phyloP scores from a whole-genome alignment of 2,888 invertebrate genomes.

The Melangyna quadrimaculata region DNA sequence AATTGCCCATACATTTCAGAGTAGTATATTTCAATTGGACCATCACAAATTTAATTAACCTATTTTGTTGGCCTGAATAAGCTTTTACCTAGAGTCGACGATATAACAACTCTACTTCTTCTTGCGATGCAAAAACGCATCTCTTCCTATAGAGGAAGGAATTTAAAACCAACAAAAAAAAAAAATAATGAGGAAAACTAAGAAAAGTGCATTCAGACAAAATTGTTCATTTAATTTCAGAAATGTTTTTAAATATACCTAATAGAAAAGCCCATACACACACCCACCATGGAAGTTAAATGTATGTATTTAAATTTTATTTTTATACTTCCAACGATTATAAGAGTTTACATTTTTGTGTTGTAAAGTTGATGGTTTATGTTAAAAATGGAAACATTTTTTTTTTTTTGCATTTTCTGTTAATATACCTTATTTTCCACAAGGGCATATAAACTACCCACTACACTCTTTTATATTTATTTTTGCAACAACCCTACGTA shows the following conservation, averaged over 20 bases:
- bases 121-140: slow-evolving; percentile 4
- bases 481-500: background rate
- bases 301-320: background rate
- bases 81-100: background rate
- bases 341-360: background rate
- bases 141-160: background rate
- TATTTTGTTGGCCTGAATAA: slow-evolving; percentile 23
- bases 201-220: slow-evolving; percentile 9
- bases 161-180: background rate
- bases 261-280: background rate
- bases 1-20: background rate
- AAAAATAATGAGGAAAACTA: too few species aligned
- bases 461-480: background rate
- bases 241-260: background rate
- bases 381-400: background rate
- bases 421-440: background rate
- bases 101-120: background rate
- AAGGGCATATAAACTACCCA: background rate
- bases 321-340: background rate
- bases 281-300: background rate
- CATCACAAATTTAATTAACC: slow-evolving; percentile 22
- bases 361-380: background rate
- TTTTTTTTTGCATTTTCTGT: background rate
- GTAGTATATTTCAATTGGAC: background rate
- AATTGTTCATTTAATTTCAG: slow-evolving; percentile 3